phyloP scores from a whole-genome alignment of 2,797 vertebrate genomes.

The Lepidocolaptes lacrymiger region DNA sequence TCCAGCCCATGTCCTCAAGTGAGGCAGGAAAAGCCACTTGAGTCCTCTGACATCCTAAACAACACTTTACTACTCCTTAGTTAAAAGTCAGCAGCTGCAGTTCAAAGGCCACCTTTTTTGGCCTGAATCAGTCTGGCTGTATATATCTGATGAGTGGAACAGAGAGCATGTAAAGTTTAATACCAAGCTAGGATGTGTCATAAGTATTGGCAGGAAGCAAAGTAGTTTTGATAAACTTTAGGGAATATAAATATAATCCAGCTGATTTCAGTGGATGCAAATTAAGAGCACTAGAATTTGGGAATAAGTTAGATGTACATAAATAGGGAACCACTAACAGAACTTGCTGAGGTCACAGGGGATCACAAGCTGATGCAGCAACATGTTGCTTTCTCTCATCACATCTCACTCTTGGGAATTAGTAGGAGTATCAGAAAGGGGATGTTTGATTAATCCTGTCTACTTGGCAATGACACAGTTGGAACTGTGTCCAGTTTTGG shows the following conservation, averaged over 20 bases:
- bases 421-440: not conserved
- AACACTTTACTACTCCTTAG: not conserved
- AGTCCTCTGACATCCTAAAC: not conserved
- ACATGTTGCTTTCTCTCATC: not conserved
- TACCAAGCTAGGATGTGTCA: accelerated
- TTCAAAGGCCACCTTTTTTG: slow-evolving; percentile 28
- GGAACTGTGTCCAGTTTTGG: not conserved
- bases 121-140: not conserved
- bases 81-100: not conserved
- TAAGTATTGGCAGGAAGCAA: not conserved
- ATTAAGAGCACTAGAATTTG: not conserved
- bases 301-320: not conserved
- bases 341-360: not conserved
- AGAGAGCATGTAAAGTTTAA: not conserved
- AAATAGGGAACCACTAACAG: not conserved
- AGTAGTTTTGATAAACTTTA: not conserved
- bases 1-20: not conserved
- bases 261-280: not conserved
- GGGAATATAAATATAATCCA: not conserved
- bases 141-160: not conserved
- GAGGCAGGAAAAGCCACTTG: not conserved
- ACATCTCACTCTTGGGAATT: not conserved
- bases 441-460: not conserved
- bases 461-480: slow-evolving; percentile 6
- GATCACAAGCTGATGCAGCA: slow-evolving; percentile 10